These are phyloP conservation scores for Diachasmimorpha longicaudata DNA, from an alignment of 1,140 invertebrate species.

Conservation along the genomic window DNA sequence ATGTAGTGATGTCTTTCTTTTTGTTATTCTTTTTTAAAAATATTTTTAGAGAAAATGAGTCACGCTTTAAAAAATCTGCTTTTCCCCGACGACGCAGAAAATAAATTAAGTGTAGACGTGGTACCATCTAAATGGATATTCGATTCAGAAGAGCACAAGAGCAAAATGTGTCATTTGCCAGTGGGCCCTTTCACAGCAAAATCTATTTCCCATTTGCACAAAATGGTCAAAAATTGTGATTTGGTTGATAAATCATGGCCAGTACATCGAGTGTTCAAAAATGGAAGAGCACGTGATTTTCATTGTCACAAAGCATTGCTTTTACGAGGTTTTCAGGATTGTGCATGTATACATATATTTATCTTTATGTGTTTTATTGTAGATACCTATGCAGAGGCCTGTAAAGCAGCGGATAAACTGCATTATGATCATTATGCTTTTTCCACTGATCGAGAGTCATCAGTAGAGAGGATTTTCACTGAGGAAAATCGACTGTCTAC, in stretches of 20 bases:
- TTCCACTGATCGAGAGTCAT: constrained; percentile 2
- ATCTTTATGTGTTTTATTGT: neutral
- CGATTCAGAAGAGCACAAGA: neutral
- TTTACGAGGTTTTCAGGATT: no score
- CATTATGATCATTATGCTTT: neutral
- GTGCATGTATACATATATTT: neutral
- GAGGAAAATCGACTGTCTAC: neutral
- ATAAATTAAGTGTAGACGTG: neutral
- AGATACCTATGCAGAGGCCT: neutral
- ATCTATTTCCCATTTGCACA: neutral
- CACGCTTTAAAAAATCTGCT: neutral
- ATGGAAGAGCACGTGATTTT: no score
- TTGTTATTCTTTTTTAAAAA: neutral
- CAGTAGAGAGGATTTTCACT: neutral
- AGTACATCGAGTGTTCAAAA: no score
- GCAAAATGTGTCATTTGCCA: neutral
- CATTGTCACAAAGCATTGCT: no score
- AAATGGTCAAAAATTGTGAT: neutral
- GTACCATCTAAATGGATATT: constrained; percentile 6
- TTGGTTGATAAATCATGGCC: neutral
- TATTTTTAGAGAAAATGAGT: neutral
- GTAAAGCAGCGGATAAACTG: neutral
- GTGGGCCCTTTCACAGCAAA: neutral
- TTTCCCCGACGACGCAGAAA: neutral
- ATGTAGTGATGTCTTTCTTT: neutral